phyloP scores from a whole-genome alignment of 2,113 vertebrate genomes.

The Chrysochloris asiatica region DNA sequence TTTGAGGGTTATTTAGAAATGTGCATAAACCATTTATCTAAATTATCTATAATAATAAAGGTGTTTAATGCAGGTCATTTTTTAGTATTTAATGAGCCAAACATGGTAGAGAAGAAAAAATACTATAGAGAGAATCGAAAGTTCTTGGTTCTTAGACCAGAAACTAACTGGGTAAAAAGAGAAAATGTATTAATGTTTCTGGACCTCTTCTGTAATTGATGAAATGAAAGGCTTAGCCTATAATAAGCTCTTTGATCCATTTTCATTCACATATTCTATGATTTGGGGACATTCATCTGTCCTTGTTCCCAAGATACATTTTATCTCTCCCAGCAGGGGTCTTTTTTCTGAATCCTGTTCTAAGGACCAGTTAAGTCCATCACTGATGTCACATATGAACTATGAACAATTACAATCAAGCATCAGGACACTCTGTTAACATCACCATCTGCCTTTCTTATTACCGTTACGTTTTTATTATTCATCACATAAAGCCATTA shows the following conservation, averaged over 20 bases:
- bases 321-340: background rate
- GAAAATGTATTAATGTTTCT: background rate
- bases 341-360: background rate
- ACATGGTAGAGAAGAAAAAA: too few relatives aligned
- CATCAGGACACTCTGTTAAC: slow-evolving; percentile 60
- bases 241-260: background rate
- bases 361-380: background rate
- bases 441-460: slow-evolving; percentile 62
- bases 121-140: background rate
- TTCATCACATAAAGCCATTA: slow-evolving; percentile 69
- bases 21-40: background rate
- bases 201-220: background rate
- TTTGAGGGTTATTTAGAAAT: too few relatives aligned
- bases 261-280: background rate
- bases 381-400: background rate
- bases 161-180: background rate
- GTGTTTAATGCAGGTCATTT: background rate
- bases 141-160: background rate
- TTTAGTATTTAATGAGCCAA: background rate
- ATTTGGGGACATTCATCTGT: background rate
- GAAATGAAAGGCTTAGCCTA: background rate
- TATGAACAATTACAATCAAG: slow-evolving; percentile 34
- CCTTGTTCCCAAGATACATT: background rate
- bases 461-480: slow-evolving; percentile 69
- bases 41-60: background rate